Conservation (phyloP, 1,140 invertebrate species). For the Drosophila chauvacae region DNA sequence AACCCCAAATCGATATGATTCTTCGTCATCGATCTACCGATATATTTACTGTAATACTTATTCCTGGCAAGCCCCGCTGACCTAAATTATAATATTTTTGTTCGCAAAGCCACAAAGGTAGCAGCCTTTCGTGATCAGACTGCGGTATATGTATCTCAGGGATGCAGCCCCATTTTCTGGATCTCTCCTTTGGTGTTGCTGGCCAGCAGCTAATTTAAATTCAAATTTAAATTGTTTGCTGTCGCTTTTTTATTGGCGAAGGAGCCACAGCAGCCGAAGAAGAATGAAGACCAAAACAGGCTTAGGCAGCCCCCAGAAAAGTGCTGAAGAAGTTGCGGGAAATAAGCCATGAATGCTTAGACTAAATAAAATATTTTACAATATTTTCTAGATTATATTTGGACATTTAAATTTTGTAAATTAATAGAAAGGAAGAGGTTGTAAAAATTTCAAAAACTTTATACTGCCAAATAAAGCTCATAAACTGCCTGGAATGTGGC, state of each 20-base stretch:
- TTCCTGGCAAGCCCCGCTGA: not conserved
- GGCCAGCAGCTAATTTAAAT: conserved; percentile 74
- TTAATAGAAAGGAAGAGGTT: too few species aligned
- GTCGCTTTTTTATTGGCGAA: conserved; percentile 60
- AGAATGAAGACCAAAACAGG: conserved; percentile 8
- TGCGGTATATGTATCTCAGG: not conserved
- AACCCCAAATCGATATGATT: too few species aligned
- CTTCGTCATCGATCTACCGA: not conserved
- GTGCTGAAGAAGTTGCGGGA: conserved; percentile 10
- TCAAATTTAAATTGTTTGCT: conserved; percentile 79
- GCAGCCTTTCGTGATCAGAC: not conserved
- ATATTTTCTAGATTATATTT: too few species aligned
- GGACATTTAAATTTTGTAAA: too few species aligned
- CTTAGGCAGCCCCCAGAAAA: not conserved
- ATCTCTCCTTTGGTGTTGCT: conserved; percentile 38
- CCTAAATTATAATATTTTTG: not conserved
- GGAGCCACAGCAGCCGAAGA: conserved; percentile 2
- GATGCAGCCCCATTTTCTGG: not conserved
- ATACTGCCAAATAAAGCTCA: not conserved
- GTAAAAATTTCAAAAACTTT: not conserved
- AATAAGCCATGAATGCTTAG: not conserved
- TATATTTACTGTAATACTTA: not conserved
- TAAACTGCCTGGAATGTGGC: conserved; percentile 1
- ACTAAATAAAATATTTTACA: not conserved
- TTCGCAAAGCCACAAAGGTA: not conserved